Conservation (phyloP, 2,797 vertebrate genomes). For the Trematomus bernacchii region DNA sequence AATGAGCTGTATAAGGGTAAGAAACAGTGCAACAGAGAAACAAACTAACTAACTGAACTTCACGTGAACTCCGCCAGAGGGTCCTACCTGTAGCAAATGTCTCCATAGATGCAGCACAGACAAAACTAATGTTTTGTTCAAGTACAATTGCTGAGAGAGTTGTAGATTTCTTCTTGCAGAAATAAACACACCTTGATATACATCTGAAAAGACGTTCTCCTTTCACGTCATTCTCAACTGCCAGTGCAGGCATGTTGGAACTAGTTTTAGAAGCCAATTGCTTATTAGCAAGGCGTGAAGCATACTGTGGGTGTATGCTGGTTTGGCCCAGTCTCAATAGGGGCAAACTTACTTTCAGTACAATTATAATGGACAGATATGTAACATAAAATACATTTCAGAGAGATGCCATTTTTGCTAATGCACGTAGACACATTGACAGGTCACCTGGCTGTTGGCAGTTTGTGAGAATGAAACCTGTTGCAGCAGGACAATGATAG, state of each 20-base stretch:
- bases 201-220: slow-evolving; percentile 4
- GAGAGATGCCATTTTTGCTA: neutral
- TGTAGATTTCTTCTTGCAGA: slow-evolving; percentile 11
- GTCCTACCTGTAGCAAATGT: slow-evolving; percentile 52
- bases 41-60: slow-evolving; percentile 52
- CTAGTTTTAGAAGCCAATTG: slow-evolving; percentile 8
- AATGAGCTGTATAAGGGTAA: slow-evolving; percentile 35
- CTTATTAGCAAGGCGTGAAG: slow-evolving; percentile 21
- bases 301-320: neutral
- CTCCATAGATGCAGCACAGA: slow-evolving; percentile 23
- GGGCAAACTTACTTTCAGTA: too few relatives aligned
- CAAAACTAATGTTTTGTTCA: slow-evolving; percentile 20
- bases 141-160: slow-evolving; percentile 16
- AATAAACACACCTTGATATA: slow-evolving; percentile 2
- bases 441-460: neutral
- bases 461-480: neutral
- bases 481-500: neutral
- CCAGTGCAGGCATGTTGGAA: slow-evolving; percentile 37
- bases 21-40: slow-evolving; percentile 2
- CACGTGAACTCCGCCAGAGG: slow-evolving; percentile 53
- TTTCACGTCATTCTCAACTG: slow-evolving; percentile 17
- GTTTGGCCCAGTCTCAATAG: neutral
- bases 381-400: neutral
- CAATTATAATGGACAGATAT: neutral
- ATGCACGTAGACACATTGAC: neutral